Conservation (phyloP, 2,113 vertebrate species). For the Pionites leucogaster region DNA sequence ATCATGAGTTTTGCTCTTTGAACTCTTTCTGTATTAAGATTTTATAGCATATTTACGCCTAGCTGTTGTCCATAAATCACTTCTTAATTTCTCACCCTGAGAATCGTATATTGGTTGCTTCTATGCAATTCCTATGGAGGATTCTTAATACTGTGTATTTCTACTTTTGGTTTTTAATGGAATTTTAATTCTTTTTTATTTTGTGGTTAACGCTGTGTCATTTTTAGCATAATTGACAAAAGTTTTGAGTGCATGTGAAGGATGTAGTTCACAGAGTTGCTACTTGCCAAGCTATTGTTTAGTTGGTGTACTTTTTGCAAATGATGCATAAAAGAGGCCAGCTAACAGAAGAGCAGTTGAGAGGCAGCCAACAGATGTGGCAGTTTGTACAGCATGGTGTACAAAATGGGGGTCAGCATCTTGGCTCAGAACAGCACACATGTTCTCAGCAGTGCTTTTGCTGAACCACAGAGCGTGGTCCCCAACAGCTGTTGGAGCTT, state of each 20-base stretch:
- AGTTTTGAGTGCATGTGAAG: not conserved
- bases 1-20: not conserved
- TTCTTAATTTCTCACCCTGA: not conserved
- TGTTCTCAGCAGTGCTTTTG: not conserved
- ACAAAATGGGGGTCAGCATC: not conserved
- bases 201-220: not conserved
- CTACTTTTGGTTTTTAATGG: not conserved
- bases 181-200: not conserved
- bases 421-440: not conserved
- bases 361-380: rapidly evolving
- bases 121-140: not conserved
- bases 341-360: not conserved
- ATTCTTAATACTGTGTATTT: not conserved
- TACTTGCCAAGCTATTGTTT: not conserved
- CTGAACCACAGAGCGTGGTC: not conserved
- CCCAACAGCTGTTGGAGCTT: not conserved
- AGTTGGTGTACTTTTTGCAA: not conserved
- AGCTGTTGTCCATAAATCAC: not conserved
- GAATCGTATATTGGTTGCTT: not conserved
- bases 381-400: not conserved
- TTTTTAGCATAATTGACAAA: not conserved
- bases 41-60: not conserved
- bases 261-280: not conserved
- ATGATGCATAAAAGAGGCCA: not conserved
- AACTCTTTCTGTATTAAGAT: not conserved